phyloP scores from a whole-genome alignment of 1,140 invertebrate genomes.

The Amphibalanus amphitrite region DNA sequence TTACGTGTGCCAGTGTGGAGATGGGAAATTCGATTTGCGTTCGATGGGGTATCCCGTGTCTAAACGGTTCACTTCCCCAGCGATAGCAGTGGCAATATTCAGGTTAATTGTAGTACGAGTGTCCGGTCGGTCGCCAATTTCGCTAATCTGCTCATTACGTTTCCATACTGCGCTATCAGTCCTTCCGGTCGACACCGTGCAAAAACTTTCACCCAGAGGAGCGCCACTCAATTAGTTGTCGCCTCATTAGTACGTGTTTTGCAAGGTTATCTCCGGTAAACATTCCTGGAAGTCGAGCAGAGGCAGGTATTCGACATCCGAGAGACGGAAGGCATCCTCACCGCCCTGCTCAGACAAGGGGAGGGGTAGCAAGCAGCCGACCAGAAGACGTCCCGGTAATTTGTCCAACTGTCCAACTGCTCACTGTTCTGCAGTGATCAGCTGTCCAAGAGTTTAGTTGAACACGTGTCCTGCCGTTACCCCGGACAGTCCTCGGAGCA shows the following conservation, averaged over 20 bases:
- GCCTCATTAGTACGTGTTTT: not conserved
- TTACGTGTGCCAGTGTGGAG: not conserved
- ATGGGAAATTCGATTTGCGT: not conserved
- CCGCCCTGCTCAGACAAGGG: no score
- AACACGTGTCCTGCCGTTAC: no score
- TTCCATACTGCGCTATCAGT: not conserved
- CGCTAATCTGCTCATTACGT: not conserved
- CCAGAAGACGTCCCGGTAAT: no score
- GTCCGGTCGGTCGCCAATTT: not conserved
- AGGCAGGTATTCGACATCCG: no score
- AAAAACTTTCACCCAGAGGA: not conserved
- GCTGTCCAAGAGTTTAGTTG: no score
- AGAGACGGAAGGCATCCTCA: not conserved
- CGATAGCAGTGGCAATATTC: not conserved
- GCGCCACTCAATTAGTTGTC: not conserved
- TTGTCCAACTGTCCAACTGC: no score
- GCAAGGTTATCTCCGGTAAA: not conserved
- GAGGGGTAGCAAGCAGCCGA: no score
- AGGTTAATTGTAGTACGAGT: not conserved
- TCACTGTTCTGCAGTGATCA: no score
- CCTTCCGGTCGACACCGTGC: not conserved
- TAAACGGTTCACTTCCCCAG: not conserved
- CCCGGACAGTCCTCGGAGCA: no score
- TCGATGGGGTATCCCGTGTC: not conserved
- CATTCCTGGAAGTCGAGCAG: not conserved